These are phyloP conservation scores for Plebejus argus DNA, from an alignment of 2,888 invertebrate genomes.

Conservation along the genomic window DNA sequence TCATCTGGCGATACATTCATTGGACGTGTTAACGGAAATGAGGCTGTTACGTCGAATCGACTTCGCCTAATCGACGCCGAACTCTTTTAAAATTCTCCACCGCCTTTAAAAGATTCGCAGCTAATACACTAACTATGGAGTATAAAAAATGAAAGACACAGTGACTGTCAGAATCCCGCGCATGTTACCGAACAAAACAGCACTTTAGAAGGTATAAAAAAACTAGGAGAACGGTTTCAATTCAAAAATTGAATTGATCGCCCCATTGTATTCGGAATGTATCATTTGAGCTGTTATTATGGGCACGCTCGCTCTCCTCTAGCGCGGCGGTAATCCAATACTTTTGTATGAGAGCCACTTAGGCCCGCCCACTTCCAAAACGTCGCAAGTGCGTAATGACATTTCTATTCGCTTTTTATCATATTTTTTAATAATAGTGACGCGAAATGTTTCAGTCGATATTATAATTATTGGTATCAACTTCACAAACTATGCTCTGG, in stretches of 20 bases:
- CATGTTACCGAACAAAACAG: slow-evolving; percentile 80
- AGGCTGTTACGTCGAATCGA: background rate
- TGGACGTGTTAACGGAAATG: slow-evolving; percentile 9
- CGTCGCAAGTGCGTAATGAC: slow-evolving; percentile 52
- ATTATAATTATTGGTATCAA: too few species aligned
- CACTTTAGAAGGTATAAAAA: slow-evolving; percentile 77
- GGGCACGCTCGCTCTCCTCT: slow-evolving; percentile 65
- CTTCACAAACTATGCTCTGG: too few species aligned
- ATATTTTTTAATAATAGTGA: background rate
- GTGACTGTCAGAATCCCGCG: slow-evolving; percentile 79
- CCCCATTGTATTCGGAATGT: slow-evolving; percentile 81
- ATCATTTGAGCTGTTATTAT: slow-evolving; percentile 82
- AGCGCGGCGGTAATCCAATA: slow-evolving; percentile 78
- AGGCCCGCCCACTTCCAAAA: slow-evolving; percentile 63
- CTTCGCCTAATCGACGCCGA: background rate
- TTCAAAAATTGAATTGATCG: slow-evolving; percentile 82
- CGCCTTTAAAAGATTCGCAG: slow-evolving; percentile 7
- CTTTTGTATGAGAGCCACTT: slow-evolving; percentile 81
- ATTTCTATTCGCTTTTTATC: slow-evolving; percentile 1
- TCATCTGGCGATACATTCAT: background rate
- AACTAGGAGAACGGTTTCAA: slow-evolving; percentile 80
- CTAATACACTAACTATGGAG: slow-evolving; percentile 50
- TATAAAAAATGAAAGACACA: slow-evolving; percentile 75
- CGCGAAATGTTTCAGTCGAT: background rate
- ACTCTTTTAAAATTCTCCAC: background rate